phyloP scores from a whole-genome alignment of 2,888 invertebrate species.

The Exephanes ischioxanthus region DNA sequence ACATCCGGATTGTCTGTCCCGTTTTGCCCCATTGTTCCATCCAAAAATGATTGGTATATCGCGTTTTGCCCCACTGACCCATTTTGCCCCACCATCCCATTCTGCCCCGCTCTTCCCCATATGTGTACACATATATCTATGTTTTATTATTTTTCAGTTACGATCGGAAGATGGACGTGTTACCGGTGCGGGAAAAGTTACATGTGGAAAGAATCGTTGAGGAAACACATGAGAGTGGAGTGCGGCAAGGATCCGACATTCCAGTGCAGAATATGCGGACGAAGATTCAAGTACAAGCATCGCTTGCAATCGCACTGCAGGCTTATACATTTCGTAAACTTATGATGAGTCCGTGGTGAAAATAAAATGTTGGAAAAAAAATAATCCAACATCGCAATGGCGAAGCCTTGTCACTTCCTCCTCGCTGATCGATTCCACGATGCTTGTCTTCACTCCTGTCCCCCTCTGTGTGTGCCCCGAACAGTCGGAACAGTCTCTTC shows the following conservation, averaged over 20 bases:
- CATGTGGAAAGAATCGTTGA: slow-evolving; percentile 77
- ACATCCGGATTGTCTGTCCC: too few species aligned
- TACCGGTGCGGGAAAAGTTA: slow-evolving; percentile 78
- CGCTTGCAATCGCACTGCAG: slow-evolving; percentile 75
- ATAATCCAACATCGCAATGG: background rate
- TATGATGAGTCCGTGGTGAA: slow-evolving; percentile 3
- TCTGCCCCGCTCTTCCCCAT: too few species aligned
- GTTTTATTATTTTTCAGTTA: slow-evolving; percentile 72
- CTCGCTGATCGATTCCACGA: slow-evolving; percentile 4
- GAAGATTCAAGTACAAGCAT: slow-evolving; percentile 79
- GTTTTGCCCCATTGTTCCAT: too few species aligned
- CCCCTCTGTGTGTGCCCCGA: background rate
- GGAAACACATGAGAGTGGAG: slow-evolving; percentile 77
- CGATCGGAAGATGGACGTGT: slow-evolving; percentile 73
- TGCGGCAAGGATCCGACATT: slow-evolving; percentile 81
- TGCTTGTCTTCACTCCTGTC: background rate
- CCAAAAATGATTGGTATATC: too few species aligned
- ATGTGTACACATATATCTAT: too few species aligned
- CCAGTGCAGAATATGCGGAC: slow-evolving; percentile 77
- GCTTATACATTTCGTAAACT: slow-evolving; percentile 69
- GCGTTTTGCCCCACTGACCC: too few species aligned
- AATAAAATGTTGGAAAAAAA: slow-evolving; percentile 5
- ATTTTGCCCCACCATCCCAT: too few species aligned
- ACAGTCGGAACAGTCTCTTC: background rate
- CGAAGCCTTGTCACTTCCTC: background rate